Evolutionary conservation across 2,113 vertebrate genomes (phyloP), one percentile per base, ranked within the genome.

Genomic region (Hystrix cristata): DNA sequence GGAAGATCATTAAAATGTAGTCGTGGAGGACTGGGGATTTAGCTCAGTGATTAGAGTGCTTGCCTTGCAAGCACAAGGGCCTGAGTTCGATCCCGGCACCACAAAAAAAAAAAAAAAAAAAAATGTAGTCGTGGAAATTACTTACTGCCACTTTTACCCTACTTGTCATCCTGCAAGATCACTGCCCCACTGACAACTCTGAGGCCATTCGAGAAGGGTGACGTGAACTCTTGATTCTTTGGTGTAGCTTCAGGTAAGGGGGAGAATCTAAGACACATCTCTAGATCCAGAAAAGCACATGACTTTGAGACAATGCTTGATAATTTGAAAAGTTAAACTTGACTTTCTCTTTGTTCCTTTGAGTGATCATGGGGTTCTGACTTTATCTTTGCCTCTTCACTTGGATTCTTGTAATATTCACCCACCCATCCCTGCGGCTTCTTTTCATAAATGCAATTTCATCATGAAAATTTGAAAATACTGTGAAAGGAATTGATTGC

Each of bases 1-100:
- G 98, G 95, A 98, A 97, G 97, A 87, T 97, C 97, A 97, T 97
- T 97, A 97, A 95, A 97, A 96, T 97, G 98, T 97, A 98, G 98
- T 38, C 38, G 38, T 38, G 38, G 38, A 38, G 38, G 38, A 2
- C 38, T 38, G 38, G 38, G 38, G 38, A 38, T 38, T 38, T 38
- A 38, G 38, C 38, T 38, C 38, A 38, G 38, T 38, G 38, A 38
- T 38, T 38, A 38, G 38, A 38, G 38, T 38, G 38, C 38, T 38
- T 38, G 38, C 38, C 38, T 38, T 38, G 38, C 38, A 38, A 38
- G 38, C 38, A 38, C 38, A 38, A 38, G 38, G 38, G 38, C 38
- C 38, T 38, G 38, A 38, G 38, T 38, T 38, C 38, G 38, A 38
- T 38, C 38, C 38, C 38, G 2, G 38, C 38, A 38, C 38, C 38